Evolutionary conservation across 2,113 vertebrate genomes (phyloP).

Genomic region (Serinus canaria): DNA sequence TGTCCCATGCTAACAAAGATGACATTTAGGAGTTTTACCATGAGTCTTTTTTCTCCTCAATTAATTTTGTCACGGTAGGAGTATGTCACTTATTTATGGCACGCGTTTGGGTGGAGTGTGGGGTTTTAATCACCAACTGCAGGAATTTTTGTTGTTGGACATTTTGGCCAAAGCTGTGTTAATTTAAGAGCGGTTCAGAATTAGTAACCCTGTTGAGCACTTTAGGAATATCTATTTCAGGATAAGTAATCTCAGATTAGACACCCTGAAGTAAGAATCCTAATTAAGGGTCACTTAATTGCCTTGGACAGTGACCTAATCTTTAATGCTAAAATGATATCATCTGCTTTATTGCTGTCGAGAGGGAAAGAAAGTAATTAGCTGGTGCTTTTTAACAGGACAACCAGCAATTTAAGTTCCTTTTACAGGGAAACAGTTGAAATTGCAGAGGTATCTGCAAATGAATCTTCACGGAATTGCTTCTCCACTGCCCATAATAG

Average conservation of each 20-base stretch:
- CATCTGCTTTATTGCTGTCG: background rate
- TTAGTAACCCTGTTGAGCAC: background rate
- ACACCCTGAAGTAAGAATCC: background rate
- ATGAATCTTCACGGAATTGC: background rate
- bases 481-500: background rate
- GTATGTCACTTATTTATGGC: constrained; percentile 55
- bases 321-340: background rate
- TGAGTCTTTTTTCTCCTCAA: constrained; percentile 1
- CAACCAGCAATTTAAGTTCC: background rate
- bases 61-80: constrained; percentile 18
- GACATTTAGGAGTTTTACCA: background rate
- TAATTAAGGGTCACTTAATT: background rate
- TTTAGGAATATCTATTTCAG: background rate
- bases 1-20: constrained; percentile 14
- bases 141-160: background rate
- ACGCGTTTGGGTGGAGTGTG: background rate
- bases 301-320: background rate
- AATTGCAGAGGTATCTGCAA: background rate
- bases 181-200: background rate
- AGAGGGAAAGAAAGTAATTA: background rate
- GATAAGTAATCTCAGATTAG: background rate
- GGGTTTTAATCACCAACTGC: background rate
- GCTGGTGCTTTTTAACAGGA: background rate
- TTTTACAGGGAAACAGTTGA: background rate
- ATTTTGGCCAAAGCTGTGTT: background rate